These are phyloP conservation scores for Graphium colonna DNA, from an alignment of 2,888 invertebrate species.

Conservation along the genomic window DNA sequence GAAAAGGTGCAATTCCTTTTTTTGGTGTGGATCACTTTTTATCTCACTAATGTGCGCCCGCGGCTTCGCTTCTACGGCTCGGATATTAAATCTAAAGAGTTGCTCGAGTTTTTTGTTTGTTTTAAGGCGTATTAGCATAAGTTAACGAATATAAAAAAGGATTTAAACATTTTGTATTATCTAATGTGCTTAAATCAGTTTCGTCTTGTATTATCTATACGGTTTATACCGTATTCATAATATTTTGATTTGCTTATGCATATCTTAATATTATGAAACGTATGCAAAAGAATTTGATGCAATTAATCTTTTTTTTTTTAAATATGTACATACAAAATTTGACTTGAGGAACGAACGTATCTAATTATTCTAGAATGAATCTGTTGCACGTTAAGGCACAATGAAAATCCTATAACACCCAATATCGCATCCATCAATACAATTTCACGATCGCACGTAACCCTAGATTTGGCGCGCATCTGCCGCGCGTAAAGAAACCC, in stretches of 20 bases:
- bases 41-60: slow-evolving; percentile 42
- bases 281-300: too few relatives aligned
- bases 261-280: too few relatives aligned
- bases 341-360: too few relatives aligned
- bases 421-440: slow-evolving; percentile 61
- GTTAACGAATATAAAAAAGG: not conserved
- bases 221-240: too few relatives aligned
- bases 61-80: slow-evolving; percentile 1
- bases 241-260: too few relatives aligned
- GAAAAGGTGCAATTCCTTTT: slow-evolving; percentile 76
- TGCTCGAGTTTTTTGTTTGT: not conserved
- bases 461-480: slow-evolving; percentile 68
- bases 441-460: slow-evolving; percentile 68
- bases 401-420: slow-evolving; percentile 2
- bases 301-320: too few relatives aligned
- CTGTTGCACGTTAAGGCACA: not conserved
- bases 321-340: too few relatives aligned
- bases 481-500: slow-evolving; percentile 71
- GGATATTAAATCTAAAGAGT: slow-evolving; percentile 2
- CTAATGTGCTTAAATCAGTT: not conserved
- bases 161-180: not conserved
- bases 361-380: too few relatives aligned
- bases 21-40: slow-evolving; percentile 55
- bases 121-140: not conserved
- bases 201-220: not conserved